phyloP scores from a whole-genome alignment of 1,140 invertebrate genomes.

The Pachypeltis micranthus region DNA sequence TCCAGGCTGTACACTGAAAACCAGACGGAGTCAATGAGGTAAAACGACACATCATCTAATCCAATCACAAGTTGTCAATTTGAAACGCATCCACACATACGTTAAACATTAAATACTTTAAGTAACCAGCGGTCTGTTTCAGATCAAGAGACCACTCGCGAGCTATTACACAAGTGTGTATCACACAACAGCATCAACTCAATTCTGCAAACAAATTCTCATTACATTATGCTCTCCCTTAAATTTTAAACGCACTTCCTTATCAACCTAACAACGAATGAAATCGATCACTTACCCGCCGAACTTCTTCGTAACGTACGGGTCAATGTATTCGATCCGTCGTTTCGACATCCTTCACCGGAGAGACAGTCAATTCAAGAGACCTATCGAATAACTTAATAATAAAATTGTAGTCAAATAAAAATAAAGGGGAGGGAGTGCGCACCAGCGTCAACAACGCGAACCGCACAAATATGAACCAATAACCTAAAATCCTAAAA shows the following conservation, averaged over 20 bases:
- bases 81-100: not conserved
- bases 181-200: not conserved
- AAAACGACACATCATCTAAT: not conserved
- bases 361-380: no score
- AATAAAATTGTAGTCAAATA: no score
- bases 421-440: no score
- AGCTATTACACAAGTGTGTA: not conserved
- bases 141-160: not conserved
- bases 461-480: no score
- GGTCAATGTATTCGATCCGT: conserved; percentile 69
- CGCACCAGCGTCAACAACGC: no score
- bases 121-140: not conserved
- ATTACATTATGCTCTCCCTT: no score
- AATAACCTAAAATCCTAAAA: no score
- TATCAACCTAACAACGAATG: not conserved
- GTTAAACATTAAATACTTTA: not conserved
- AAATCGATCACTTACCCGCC: conserved; percentile 42
- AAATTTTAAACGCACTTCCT: not conserved
- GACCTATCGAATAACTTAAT: no score
- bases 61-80: not conserved
- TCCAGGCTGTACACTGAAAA: not conserved
- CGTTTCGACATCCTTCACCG: conserved; percentile 66
- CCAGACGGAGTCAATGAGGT: not conserved
- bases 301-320: conserved; percentile 61
- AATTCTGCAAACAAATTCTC: no score